These are phyloP conservation scores for Ailurus styani DNA, from an alignment of 2,113 vertebrate genomes.

Conservation along the genomic window DNA sequence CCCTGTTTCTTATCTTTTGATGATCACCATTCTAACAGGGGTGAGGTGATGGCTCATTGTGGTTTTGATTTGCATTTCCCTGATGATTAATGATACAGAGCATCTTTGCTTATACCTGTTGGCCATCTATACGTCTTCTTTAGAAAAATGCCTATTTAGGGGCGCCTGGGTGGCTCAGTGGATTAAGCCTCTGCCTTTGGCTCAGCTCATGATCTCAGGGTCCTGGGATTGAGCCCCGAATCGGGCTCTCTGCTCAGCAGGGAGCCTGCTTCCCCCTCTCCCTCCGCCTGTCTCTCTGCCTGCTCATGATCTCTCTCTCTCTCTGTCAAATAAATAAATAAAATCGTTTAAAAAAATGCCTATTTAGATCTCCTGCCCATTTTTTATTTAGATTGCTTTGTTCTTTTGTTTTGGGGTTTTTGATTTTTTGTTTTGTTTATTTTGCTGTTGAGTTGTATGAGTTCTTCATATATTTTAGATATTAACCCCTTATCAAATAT, in stretches of 20 bases:
- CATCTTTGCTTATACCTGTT: neutral
- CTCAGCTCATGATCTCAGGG: too few species aligned
- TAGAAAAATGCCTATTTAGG: neutral
- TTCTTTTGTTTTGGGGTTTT: neutral
- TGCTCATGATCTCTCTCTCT: too few species aligned
- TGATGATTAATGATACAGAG: neutral
- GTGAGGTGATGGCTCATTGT: neutral
- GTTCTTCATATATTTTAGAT: neutral
- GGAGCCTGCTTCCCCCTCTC: too few species aligned
- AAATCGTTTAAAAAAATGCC: neutral
- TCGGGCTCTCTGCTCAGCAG: too few species aligned
- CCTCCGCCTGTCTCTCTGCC: too few species aligned
- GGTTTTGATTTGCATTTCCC: neutral
- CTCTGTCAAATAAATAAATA: too few species aligned
- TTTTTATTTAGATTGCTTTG: neutral
- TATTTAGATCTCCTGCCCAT: neutral
- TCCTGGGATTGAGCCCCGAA: too few species aligned
- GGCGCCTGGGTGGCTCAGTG: too few species aligned
- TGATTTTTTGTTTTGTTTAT: neutral
- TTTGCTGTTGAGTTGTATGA: neutral
- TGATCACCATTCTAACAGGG: neutral
- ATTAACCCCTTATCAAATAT: neutral
- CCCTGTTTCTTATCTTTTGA: neutral
- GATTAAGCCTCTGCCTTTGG: too few species aligned
- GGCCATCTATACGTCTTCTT: neutral